Evolutionary conservation across 2,797 vertebrate species (phyloP), one percentile per base, ranked within the genome.

Genomic region (Novumbra hubbsi): DNA sequence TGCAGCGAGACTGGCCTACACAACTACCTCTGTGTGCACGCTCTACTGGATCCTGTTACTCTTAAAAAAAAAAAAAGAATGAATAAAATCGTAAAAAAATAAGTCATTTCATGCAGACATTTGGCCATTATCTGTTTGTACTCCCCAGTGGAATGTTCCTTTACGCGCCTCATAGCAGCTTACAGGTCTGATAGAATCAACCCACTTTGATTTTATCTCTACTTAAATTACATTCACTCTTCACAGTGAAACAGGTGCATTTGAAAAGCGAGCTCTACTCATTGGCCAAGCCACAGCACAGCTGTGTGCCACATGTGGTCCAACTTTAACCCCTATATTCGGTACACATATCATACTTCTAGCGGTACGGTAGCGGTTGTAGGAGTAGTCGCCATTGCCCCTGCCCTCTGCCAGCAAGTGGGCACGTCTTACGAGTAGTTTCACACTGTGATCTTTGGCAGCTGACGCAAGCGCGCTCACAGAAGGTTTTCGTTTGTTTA

Each of bases 161-260:
- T 94, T 77, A 95, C 92, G 93, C 91, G 91, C 94, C 92, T 94
- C 90, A 86, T 94, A 94, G 94, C 95, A 96, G 95, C 95, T 94
- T 93, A 92, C 93, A 94, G 93, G 94, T 92, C 90, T 94, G 94
- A 95, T 92, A 92, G 92, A 95, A 95, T 27, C 55, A 60, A 72
- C 91, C 90, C 94, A 93, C 81, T 90, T 93, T 87, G 80, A 87
- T 86, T 91, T 90, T 88, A 88, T 91, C 90, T 87, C 88, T 78
- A 70, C 38, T 90, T 91, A 90, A 89, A 91, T 93, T 94, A 96
- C 95, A 96, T 97, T 96, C 94, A 94, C 94, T 95, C 93, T 75
- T 98, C 95, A 97, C 96, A 98, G 95, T 96, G 95, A 96, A 96
- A 95, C 94, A 96, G 95, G 93, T 94, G 95, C 94, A 94, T 94